Evolutionary conservation across 2,113 vertebrate genomes (phyloP), one percentile per base, ranked within the genome.

Genomic region (Brienomyrus brachyistius): DNA sequence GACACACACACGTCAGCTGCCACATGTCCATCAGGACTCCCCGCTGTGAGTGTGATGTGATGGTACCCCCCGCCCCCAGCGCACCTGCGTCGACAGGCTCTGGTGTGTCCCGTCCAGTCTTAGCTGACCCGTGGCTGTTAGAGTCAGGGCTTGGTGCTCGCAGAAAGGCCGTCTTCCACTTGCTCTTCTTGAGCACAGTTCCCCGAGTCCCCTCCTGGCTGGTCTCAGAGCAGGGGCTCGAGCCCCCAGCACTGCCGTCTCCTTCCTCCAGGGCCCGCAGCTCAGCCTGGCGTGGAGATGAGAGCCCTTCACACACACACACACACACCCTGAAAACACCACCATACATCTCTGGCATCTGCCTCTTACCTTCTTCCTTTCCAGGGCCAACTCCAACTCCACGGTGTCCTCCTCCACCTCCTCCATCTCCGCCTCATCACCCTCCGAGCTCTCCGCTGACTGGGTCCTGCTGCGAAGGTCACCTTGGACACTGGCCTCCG

Each of bases 221-320:
- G 0, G 95, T 93, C 0, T 99, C 98, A 0, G 98, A 99, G 91
- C 95, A 96, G 0, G 98, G 98, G 93, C 98, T 99, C 85, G 98
- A 99, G 90, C 97, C 97, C 0, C 96, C 97, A 1, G 96, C 92
- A 1, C 98, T 99, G 66, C 94, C 97, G 15, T 99, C 98, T 0
- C 98, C 97, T 90, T 99, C 98, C 92, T 99, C 98, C 91, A 99
- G 92, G 5, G 98, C 98, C 52, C 97, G 96, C n/a, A 99, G 95
- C 92, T 99, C 98, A 43, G 98, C 98, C 98, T 99, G 92, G 4
- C 0, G 3, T 70, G 62, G 10, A 27, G 86, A 86, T 35, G 89
- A 1, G 50, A 0, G 50, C 1, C 51, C 1, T 5, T n/a, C 35
- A 40, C 40, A 54, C 5, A 80, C 10, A 43, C 3, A 40, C 40